Evolutionary conservation across 2,113 vertebrate species (phyloP).

Genomic region (Gasterosteus aculeatus): DNA sequence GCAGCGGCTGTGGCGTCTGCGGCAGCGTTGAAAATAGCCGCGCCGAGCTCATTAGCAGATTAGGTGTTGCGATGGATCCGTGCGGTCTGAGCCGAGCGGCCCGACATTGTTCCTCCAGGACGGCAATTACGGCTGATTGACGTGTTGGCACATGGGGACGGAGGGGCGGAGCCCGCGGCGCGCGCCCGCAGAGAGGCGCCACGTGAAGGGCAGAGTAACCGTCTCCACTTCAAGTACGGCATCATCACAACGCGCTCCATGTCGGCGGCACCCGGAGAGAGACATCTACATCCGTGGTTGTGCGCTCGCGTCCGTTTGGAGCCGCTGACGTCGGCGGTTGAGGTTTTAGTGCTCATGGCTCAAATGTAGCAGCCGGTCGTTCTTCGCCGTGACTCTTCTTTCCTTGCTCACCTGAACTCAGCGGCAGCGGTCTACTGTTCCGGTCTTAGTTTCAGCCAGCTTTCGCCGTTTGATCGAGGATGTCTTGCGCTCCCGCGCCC

Average conservation of each 20-base stretch:
- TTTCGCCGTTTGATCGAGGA: slow-evolving; percentile 57
- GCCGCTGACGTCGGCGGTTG: slow-evolving; percentile 3
- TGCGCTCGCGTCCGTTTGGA: slow-evolving; percentile 5
- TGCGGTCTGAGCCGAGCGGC: slow-evolving; percentile 81
- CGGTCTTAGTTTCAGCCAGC: slow-evolving; percentile 51
- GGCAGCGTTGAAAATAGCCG: slow-evolving; percentile 85
- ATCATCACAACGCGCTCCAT: slow-evolving; percentile 49
- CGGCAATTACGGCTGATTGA: slow-evolving; percentile 95
- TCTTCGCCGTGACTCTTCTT: slow-evolving; percentile 26
- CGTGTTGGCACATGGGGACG: slow-evolving; percentile 83
- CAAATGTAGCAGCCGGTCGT: background rate
- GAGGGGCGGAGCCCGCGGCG: slow-evolving; percentile 82
- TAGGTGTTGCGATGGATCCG: slow-evolving; percentile 89
- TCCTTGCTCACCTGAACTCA: slow-evolving; percentile 19
- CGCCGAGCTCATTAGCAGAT: slow-evolving; percentile 91
- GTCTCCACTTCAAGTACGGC: slow-evolving; percentile 43
- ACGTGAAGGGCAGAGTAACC: slow-evolving; percentile 82
- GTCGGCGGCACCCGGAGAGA: slow-evolving; percentile 39
- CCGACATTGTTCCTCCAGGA: slow-evolving; percentile 88
- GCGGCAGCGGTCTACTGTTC: slow-evolving; percentile 11
- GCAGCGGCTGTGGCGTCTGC: slow-evolving; percentile 68
- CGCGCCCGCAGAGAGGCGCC: slow-evolving; percentile 75
- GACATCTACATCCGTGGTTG: slow-evolving; percentile 17
- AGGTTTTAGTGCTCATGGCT: slow-evolving; percentile 8
- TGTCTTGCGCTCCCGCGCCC: slow-evolving; percentile 41